phyloP scores from a whole-genome alignment of 2,113 vertebrate species.

The Spilogale gracilis region DNA sequence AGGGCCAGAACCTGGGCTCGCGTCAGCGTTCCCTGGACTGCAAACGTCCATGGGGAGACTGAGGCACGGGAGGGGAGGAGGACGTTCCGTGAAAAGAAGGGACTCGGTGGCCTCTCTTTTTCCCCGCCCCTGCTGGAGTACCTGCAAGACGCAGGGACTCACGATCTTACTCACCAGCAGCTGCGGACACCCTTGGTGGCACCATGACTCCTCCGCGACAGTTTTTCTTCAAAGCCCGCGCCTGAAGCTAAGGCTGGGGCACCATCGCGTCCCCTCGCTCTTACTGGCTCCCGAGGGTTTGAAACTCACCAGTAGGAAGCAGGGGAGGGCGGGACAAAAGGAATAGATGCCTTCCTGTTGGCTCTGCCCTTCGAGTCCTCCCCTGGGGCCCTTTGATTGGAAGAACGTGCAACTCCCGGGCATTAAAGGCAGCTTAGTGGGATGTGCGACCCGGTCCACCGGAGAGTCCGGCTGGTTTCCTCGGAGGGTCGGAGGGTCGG shows the following conservation, averaged over 20 bases:
- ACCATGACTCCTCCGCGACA: neutral
- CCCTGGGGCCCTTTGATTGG: constrained; percentile 18
- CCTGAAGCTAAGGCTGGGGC: fast-evolving
- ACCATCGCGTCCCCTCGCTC: fast-evolving
- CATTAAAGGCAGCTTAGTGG: fast-evolving
- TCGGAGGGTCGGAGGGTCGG: too few relatives aligned
- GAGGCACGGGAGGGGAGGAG: fast-evolving
- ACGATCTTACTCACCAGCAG: constrained; percentile 54
- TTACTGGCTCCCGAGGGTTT: constrained; percentile 71
- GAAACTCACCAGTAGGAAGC: constrained; percentile 73
- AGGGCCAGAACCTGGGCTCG: too few relatives aligned
- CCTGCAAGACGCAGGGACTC: neutral
- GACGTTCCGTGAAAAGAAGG: neutral
- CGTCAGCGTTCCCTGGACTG: neutral
- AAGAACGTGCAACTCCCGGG: fast-evolving
- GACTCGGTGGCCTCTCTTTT: neutral
- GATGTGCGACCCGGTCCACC: fast-evolving
- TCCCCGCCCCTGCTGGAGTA: neutral
- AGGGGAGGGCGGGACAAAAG: constrained; percentile 2
- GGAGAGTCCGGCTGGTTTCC: neutral
- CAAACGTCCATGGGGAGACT: neutral
- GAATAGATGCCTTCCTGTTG: fast-evolving
- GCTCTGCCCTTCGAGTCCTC: neutral
- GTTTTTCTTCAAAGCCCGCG: constrained; percentile 69
- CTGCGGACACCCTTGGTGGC: neutral